Base-by-base conservation (phyloP, 2,888 invertebrate species). In the Cheilosia grossa region DNA sequence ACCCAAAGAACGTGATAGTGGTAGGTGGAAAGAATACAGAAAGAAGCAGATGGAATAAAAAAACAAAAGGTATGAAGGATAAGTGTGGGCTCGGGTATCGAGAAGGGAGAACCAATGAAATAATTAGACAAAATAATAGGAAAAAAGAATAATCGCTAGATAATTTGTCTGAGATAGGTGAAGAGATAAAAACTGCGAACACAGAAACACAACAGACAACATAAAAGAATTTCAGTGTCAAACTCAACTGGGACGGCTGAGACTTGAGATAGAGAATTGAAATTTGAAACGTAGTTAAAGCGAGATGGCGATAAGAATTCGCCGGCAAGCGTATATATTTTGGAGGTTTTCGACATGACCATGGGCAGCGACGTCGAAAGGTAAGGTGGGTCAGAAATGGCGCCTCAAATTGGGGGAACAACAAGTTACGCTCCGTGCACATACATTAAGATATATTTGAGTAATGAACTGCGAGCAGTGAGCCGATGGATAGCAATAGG, bases 151-250 rank as follows among this genome's bases (percentile, higher is more conserved):
- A 59, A 77, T 82, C 21, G 40, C 40, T 37, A 49, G 61, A 77
- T 77, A 67, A 77, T 82, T 72, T 67, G 82, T 47, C 51, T 27
- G 24, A 19, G 51, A 59, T 61, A 72, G 44, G 33, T 4, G 53
- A 59, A 61, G 40, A 51, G 58, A 66, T 58, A 66, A 49, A 66
- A 30, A 75, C 27, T 44, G 59, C 10, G 47, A 21, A 51, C 44
- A 54, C 40, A n/a, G 56, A 49, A 53, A 27, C 13, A 15, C 40
- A n/a, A 24, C 19, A 51, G 53, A 19, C 40, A 51, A 49, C 47
- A 42, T 37, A 58, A 59, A 61, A 74, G 54, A 82, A 77, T 82
- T 37, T 74, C 82, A 82, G 42, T 67, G 74, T 81, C 63, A 74
- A 61, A 49, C 63, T 40, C 19, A 37, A 40, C 21, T 56, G 19